Base-by-base conservation (phyloP, 2,797 vertebrate genomes). In the Sebastes goodei region DNA sequence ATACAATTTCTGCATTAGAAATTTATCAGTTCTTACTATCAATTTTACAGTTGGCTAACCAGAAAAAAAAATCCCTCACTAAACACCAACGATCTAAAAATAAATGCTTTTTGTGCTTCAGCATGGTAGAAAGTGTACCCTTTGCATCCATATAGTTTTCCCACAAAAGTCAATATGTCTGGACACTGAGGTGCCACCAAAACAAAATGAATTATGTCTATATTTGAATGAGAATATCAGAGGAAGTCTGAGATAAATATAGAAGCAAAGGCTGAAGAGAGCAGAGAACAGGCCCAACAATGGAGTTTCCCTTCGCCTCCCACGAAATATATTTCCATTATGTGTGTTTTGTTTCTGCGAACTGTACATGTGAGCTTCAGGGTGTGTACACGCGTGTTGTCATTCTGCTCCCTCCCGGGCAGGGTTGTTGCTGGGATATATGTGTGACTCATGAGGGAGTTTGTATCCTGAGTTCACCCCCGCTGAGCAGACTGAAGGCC, bases 401-500 rank as follows among this genome's bases (percentile, higher is more conserved):
- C 76, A 27, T 75, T 61, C 61, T 27, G 25, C 62, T 52, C 17
- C 9, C 46, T 79, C 78, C 52, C 23, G 53, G 79, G 53, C 52
- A 32, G 67, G 7, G 71, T 78, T 64, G 56, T 35, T 71, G 35
- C 57, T 68, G 49, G 30, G 60, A 63, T 83, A 53, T 68, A 56
- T 66, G 60, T 74, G 76, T 90, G 89, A 86, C 76, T 90, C 90
- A 90, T 20, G 57, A 76, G 72, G 78, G 73, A 69, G 30, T 69
- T 59, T n/a, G 67, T 78, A 81, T 90, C 88, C 85, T 73, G 65
- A 84, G n/a, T 62, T 86, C 55, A 84, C 86, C 87, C 77, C 76
- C 29, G 3, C 76, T 5, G 62, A 81, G 74, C 21, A 14, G 59
- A 32, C 74, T 3, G 35, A 62, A 32, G 68, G 71, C 55, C 70